Base-by-base conservation (phyloP, 2,888 invertebrate species). In the Peribatodes rhomboidaria region DNA sequence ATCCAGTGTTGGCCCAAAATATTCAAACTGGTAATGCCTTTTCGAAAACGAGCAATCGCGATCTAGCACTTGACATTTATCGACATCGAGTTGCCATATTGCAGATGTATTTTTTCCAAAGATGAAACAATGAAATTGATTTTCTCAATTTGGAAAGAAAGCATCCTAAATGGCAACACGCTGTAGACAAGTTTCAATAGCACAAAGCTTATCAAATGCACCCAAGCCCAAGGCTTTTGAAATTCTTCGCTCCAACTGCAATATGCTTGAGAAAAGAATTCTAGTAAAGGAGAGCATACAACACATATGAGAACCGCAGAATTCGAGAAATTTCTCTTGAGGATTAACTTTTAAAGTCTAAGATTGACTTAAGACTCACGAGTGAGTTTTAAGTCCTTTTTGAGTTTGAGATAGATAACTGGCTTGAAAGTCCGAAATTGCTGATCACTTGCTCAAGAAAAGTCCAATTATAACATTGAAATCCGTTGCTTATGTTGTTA, bases 131-230 rank as follows among this genome's bases (percentile, higher is more conserved):
- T 33, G 0, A 16, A 6, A 4, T 18, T 11, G 20, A 16, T 4
- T 18, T 10, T 9, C 20, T 27, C 35, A 35, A 7, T 11, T 33
- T 20, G 14, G 35, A 37, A 35, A 13, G 18, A 16, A 10, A 39
- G 3, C 27, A 20, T 20, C 10, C 35, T 35, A 33, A 37, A 42
- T n/a, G 44, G 37, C 44, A 62, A 13, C 31, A 49, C 42, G 14
- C 31, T 16, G 42, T 44, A 22, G 52, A 47, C 16, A 47, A 41
- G 33, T 33, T 42, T 54, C n/a, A 42, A 11, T 11, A 35, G 55
- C 27, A 27, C 37, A 37, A 44, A 64, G 54, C 58, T n/a, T 35
- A 63, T 47, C 52, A 57, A 63, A 55, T 47, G 58, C 54, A 42
- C 9, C 18, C 1, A 59, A 59, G 64, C 59, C 9, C 13, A 14